These are phyloP conservation scores for Alosa alosa DNA, from an alignment of 2,113 vertebrate species.

Conservation along the genomic window DNA sequence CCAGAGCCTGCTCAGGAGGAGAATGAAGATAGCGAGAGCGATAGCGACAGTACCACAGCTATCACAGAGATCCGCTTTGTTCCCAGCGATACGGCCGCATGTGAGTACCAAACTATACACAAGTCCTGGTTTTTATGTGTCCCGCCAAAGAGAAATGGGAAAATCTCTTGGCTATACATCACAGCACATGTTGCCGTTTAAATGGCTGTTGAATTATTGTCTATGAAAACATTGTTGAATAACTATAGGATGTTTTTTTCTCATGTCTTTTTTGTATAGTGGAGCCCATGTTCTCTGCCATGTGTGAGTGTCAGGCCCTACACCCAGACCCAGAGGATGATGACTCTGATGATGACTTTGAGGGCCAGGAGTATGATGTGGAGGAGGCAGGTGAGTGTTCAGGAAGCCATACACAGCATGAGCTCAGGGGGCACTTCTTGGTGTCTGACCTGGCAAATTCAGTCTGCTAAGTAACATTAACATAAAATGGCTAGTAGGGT, in stretches of 20 bases:
- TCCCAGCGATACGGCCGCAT: constrained; percentile 83
- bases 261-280: constrained; percentile 67
- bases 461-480: too few species aligned
- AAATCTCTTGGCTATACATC: background rate
- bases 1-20: constrained; percentile 63
- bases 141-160: too few species aligned
- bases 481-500: too few species aligned
- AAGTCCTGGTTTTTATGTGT: background rate
- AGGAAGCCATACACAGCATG: too few species aligned
- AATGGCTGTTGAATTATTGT: too few species aligned
- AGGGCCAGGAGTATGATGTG: constrained; percentile 91
- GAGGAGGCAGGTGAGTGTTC: constrained; percentile 84
- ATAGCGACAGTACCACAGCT: constrained; percentile 71
- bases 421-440: too few species aligned
- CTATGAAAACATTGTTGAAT: too few species aligned
- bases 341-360: constrained; percentile 87
- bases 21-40: constrained; percentile 62
- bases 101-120: constrained; percentile 71
- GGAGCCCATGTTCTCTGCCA: constrained; percentile 91
- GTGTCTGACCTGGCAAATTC: background rate
- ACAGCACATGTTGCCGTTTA: too few species aligned
- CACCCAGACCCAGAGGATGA: constrained; percentile 92
- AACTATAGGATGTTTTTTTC: background rate
- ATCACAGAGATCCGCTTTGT: constrained; percentile 95
- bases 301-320: constrained; percentile 96